phyloP scores from a whole-genome alignment of 2,888 invertebrate species.

The Drosophila longiperda region DNA sequence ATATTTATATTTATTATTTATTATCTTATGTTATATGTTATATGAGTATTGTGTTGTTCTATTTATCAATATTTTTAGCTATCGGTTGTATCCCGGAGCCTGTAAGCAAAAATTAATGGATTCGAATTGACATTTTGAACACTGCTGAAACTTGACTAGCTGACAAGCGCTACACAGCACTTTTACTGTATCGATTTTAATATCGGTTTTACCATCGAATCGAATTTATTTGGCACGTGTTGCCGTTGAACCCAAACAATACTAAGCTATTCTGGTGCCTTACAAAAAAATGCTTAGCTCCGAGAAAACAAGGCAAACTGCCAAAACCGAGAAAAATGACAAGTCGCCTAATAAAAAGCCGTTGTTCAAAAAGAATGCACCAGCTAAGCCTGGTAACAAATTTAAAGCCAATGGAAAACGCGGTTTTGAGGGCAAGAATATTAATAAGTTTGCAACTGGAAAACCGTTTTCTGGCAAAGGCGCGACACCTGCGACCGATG shows the following conservation, averaged over 20 bases:
- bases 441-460: conserved; percentile 15
- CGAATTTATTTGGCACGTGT: conserved; percentile 42
- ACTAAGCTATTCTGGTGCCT: background rate
- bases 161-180: background rate
- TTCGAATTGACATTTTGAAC: background rate
- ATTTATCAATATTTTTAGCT: conserved; percentile 1
- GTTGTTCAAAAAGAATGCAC: background rate
- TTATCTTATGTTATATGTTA: no score
- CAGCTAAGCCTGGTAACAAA: conserved; percentile 9
- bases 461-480: background rate
- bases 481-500: conserved; percentile 28
- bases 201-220: background rate
- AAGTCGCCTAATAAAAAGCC: background rate
- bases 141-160: background rate
- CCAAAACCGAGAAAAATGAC: background rate
- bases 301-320: background rate
- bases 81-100: background rate
- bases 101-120: background rate
- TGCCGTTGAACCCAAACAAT: conserved; percentile 27
- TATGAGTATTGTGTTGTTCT: background rate
- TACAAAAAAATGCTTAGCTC: conserved; percentile 16
- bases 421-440: conserved; percentile 9
- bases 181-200: background rate
- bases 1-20: no score
- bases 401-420: conserved; percentile 19